A percentile compares a stretch with the other conserved stretches of the same genome.
Conservation (phyloP, 2,888 invertebrate genomes). For the Caenorhabditis imperialis region DNA sequence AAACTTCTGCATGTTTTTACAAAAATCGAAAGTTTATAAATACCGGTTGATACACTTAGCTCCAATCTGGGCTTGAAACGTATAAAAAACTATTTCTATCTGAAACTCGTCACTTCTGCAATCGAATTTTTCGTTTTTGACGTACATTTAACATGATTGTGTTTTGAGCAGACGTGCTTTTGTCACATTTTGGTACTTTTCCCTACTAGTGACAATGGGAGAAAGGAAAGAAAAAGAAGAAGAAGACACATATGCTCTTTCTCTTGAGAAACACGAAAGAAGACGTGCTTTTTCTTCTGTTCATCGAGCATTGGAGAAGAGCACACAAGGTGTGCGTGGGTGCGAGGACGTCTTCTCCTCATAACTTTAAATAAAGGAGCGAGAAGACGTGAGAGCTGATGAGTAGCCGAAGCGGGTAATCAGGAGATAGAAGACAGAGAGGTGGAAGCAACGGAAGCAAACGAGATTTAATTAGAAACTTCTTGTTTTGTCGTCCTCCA, state of each 20-base stretch:
- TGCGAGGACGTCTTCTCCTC: conserved; percentile 24
- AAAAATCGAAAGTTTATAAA: no score
- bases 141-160: conserved; percentile 13
- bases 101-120: no score
- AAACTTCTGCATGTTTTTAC: no score
- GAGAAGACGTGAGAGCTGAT: neutral
- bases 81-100: no score
- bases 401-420: conserved; percentile 28
- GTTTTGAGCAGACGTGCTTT: conserved; percentile 31
- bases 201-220: conserved; percentile 8
- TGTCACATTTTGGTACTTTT: conserved; percentile 28
- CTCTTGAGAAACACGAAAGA: conserved; percentile 6
- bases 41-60: no score
- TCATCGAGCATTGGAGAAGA: conserved; percentile 33
- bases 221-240: conserved; percentile 10
- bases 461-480: conserved; percentile 48
- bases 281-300: conserved; percentile 17
- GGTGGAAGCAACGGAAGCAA: conserved; percentile 7
- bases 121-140: no score
- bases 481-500: conserved; percentile 7
- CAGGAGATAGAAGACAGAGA: conserved; percentile 2
- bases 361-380: conserved; percentile 21
- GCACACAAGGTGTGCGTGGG: conserved; percentile 50
- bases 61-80: no score
- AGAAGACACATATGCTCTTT: conserved; percentile 1